Evolutionary conservation across 1,140 invertebrate species (phyloP), one percentile per base, ranked within the genome.

Genomic region (Drosophila sproati): DNA sequence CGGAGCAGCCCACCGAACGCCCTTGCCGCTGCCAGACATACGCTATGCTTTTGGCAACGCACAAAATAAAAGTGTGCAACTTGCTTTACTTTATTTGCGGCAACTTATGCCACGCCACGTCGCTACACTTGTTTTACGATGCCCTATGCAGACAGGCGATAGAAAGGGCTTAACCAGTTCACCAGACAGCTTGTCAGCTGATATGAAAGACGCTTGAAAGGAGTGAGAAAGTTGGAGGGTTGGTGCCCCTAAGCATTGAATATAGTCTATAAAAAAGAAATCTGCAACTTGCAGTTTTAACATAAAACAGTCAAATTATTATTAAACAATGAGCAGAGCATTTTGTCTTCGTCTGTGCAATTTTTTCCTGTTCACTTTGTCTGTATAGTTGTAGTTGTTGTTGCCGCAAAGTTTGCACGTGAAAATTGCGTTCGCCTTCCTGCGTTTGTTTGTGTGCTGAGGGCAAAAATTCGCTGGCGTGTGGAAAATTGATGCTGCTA

Each of bases 401-500:
- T 39, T 34, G 35, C 47, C 28, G 59, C 70, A 88, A 88, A 89
- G 73, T 89, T 88, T 88, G 73, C 85, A 88, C 83, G 80, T 89
- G 85, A 78, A 88, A 88, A 88, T 89, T 89, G 73, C 73, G 85
- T 89, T 83, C 75, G 72, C 81, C 71, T 71, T 57, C 35, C 77
- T 78, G 55, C 61, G 68, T 55, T 54, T 54, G 51, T 64, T 32
- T 61, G 57, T 10, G 37, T 64, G 71, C 2, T 28, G 31, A 43
- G 45, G 54, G 51, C 60, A 54, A 82, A 87, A 82, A 76, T 82
- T 66, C 63, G 72, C 56, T 87, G 82, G 85, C 68, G 71, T 85
- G 80, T 75, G 77, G 67, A 80, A 88, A 88, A 88, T 87, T 87
- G 83, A 87, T 87, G 83, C 77, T 88, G 85, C 55, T 80, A 64